Conservation (phyloP, 2,888 invertebrate species). For the Xylota segnis region DNA sequence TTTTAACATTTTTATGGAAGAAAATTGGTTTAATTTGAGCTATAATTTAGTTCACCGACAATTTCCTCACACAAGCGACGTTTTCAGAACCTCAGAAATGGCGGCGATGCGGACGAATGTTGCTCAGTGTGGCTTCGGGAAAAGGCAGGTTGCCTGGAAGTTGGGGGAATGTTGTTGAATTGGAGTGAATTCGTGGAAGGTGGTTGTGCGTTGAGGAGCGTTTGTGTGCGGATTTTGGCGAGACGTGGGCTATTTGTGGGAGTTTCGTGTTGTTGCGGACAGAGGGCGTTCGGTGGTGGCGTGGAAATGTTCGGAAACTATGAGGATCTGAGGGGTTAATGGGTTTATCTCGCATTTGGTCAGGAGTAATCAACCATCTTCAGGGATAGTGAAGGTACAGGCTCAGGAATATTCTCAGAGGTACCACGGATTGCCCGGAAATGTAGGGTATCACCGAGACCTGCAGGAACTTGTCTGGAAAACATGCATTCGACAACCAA, state of each 20-base stretch:
- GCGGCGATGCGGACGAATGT: conserved; percentile 71
- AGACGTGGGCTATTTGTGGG: not conserved
- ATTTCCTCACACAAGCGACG: conserved; percentile 67
- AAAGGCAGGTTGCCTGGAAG: conserved; percentile 49
- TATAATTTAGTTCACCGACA: conserved; percentile 72
- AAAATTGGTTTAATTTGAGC: conserved; percentile 41
- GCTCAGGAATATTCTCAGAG: no score
- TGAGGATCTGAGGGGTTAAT: no score
- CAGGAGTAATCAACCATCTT: no score
- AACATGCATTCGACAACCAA: no score
- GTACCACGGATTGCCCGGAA: no score
- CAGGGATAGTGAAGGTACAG: no score
- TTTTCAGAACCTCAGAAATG: conserved; percentile 72
- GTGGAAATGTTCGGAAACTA: not conserved
- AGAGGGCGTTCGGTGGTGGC: not conserved
- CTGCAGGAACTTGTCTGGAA: no score
- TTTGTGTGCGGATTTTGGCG: not conserved
- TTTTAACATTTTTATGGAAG: conserved; percentile 66
- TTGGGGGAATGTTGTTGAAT: conserved; percentile 34
- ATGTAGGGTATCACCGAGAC: no score
- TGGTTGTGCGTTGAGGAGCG: conserved; percentile 24
- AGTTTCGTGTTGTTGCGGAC: not conserved
- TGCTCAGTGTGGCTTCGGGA: conserved; percentile 23
- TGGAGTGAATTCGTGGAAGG: conserved; percentile 20
- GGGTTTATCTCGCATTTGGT: no score